Evolutionary conservation across 2,113 vertebrate genomes (phyloP).

Genomic region (Ceyx cyanopectus): DNA sequence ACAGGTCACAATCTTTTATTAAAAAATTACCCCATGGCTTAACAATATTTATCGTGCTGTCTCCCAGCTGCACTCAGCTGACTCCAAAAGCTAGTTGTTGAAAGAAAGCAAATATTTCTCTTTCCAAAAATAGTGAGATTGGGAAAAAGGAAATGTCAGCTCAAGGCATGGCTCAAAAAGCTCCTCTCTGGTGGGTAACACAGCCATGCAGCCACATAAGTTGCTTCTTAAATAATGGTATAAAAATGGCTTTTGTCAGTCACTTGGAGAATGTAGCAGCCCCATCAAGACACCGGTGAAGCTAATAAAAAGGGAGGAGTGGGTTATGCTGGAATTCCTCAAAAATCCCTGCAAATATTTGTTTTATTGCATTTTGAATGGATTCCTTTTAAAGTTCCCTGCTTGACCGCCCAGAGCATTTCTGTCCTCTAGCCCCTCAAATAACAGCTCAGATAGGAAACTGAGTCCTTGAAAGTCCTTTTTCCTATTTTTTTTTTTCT

Average conservation of each 20-base stretch:
- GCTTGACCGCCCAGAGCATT: constrained; percentile 7
- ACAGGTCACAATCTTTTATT: background rate
- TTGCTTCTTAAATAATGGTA: background rate
- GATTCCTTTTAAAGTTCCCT: constrained; percentile 18
- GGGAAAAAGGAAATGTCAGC: background rate
- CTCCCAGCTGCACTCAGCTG: background rate
- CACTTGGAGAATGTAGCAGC: background rate
- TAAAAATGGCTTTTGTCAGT: background rate
- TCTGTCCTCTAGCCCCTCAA: constrained; percentile 14
- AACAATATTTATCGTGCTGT: background rate
- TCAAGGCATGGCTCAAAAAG: background rate
- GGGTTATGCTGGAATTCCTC: background rate
- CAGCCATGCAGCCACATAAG: background rate
- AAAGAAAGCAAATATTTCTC: background rate
- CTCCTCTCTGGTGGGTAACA: background rate
- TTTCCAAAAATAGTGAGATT: background rate
- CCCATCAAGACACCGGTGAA: background rate
- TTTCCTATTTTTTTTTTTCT: background rate
- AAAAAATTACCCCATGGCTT: background rate
- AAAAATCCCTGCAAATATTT: constrained; percentile 23
- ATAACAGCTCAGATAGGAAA: background rate
- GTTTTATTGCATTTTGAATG: constrained; percentile 20
- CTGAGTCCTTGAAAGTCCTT: background rate
- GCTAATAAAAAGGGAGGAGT: background rate
- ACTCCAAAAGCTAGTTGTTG: background rate